Conservation (phyloP, 2,888 invertebrate species). For the Euplagia quadripunctaria region DNA sequence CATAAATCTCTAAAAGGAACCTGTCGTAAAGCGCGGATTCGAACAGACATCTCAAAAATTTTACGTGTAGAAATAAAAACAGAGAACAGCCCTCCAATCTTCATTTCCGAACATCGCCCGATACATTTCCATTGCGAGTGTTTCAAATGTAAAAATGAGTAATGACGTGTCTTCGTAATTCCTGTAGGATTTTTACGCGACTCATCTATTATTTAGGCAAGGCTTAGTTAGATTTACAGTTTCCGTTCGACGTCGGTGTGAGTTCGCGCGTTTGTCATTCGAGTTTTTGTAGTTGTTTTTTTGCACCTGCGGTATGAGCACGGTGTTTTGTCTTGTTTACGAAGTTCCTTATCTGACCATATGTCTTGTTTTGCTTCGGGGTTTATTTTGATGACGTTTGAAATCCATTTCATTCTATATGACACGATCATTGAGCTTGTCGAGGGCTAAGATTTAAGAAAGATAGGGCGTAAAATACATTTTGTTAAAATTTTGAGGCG, state of each 20-base stretch:
- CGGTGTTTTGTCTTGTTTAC: conserved; percentile 21
- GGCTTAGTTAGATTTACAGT: conserved; percentile 79
- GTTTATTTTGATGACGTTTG: neutral
- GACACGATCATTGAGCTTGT: neutral
- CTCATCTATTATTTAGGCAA: conserved; percentile 81
- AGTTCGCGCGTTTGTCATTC: conserved; percentile 55
- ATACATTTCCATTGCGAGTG: conserved; percentile 66
- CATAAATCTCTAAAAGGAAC: conserved; percentile 46
- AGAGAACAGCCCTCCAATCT: conserved; percentile 43
- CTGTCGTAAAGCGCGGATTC: conserved; percentile 35
- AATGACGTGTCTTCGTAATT: conserved; percentile 77
- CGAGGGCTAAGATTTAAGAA: neutral
- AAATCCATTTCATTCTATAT: neutral
- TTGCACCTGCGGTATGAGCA: conserved; percentile 20
- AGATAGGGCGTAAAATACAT: too few species aligned
- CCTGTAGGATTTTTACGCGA: conserved; percentile 67
- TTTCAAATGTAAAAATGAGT: conserved; percentile 71
- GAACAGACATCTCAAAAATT: conserved; percentile 33
- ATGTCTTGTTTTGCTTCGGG: conserved; percentile 6
- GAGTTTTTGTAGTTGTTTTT: conserved; percentile 55
- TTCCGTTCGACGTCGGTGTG: conserved; percentile 59
- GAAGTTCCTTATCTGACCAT: conserved; percentile 21
- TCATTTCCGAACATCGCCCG: conserved; percentile 51
- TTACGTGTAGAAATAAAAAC: conserved; percentile 43
- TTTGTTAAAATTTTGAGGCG: neutral